Base-by-base conservation (phyloP, 2,888 invertebrate species). In the Bellardia pandia region DNA sequence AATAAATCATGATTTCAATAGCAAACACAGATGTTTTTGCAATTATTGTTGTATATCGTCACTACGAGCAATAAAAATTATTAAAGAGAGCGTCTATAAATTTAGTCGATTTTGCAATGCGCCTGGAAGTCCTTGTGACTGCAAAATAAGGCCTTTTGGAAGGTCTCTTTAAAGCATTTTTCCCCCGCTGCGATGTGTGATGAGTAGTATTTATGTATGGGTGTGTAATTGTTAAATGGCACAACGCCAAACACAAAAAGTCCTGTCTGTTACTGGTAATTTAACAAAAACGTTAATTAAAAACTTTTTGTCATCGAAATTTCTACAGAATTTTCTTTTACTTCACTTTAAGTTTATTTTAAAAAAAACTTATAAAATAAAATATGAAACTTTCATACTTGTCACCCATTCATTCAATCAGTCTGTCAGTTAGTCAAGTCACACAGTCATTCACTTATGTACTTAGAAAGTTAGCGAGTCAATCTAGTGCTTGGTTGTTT, bases 251-350 rank as follows among this genome's bases (percentile, higher is more conserved):
- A 60, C 56, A 69, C 58, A 37, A 58, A 8, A 9, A 33, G 13
- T 72, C 23, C 33, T 74, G 14, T 53, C n/a, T 74, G 30, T 53
- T 56, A 56, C 11, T 42, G 14, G 58, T 58, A 58, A 74, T 42
- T 58, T 74, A 42, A 14, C 45, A 74, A 48, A 75, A 62, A n/a
- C n/a, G 60, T 75, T 75, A 75, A 75, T 75, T 75, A 62, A 74
- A 74, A 74, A 48, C 60, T 33, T 33, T 75, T 60, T 33, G 45
- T 48, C 60, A 48, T 62, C 1, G 1, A 62, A 75, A 60, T 75
- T 75, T n/a, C n/a, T 6, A 60, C 7, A 33, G 16, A 33, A 58
- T 58, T 58, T 30, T 45, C 9, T 13, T 14, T 8, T 23, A 45
- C 60, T 45, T 45, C n/a, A 33, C 14, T 51, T 51, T 48, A 23